Percentiles rank a stretch among this genome's conserved stretches.
Conservation (phyloP, 35 echinoderm and acorn worm genomes). For the Strongylocentrotus purpuratus region DNA sequence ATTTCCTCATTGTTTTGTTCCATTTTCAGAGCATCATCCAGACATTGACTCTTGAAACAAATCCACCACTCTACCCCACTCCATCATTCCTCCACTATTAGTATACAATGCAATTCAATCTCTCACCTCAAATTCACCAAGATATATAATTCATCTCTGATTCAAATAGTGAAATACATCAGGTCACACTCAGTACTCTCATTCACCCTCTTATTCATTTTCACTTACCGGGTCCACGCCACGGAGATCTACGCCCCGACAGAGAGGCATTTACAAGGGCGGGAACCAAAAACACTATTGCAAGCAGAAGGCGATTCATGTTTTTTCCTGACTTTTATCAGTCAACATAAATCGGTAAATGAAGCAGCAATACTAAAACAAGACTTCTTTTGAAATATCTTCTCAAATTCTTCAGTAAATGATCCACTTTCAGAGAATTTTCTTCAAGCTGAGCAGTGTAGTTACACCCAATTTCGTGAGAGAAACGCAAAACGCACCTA, state of each 20-base stretch:
- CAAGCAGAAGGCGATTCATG: neutral
- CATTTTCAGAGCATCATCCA: too few species aligned
- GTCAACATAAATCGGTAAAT: neutral
- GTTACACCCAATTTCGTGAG: neutral
- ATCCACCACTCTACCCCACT: too few species aligned
- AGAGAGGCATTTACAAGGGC: neutral
- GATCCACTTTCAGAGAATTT: neutral
- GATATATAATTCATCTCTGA: too few species aligned
- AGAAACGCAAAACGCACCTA: neutral
- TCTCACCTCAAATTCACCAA: too few species aligned
- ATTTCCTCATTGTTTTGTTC: too few species aligned
- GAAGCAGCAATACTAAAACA: neutral
- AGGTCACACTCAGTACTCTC: neutral
- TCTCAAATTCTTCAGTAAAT: neutral
- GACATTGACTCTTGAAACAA: too few species aligned
- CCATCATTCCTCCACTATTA: too few species aligned
- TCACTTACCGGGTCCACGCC: slow-evolving; percentile 12
- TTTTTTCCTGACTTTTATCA: neutral
- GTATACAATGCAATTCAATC: too few species aligned
- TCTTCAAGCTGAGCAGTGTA: neutral
- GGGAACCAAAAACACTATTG: neutral
- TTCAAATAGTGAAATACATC: too few species aligned
- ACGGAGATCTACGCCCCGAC: neutral
- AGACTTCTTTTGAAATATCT: neutral
- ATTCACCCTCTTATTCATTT: neutral